A percentile compares a stretch with the other conserved stretches of the same genome.
These are phyloP conservation scores for Caenorhabditis sp. DNA, from an alignment of 2,888 invertebrate genomes.

Conservation along the genomic window DNA sequence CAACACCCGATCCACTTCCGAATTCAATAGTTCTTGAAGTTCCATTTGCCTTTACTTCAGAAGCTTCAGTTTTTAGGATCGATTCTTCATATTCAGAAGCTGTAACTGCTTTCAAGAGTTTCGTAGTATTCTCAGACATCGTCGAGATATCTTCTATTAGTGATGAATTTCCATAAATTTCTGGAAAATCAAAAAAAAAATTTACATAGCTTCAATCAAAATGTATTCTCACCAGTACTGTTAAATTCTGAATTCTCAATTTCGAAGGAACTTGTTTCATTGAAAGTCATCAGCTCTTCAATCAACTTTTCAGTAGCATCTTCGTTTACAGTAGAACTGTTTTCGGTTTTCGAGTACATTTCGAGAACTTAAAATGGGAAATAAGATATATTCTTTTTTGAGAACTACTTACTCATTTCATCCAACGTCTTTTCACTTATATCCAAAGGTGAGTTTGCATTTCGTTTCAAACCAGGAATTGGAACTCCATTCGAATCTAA, in stretches of 20 bases:
- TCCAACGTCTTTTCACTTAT: conserved; percentile 32
- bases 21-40: neutral
- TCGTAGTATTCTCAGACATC: neutral
- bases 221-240: neutral
- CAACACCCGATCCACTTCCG: neutral
- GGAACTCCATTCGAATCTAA: conserved; percentile 40
- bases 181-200: too few relatives aligned
- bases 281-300: neutral
- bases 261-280: neutral
- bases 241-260: neutral
- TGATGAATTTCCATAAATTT: neutral
- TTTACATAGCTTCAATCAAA: too few relatives aligned
- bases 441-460: conserved; percentile 22
- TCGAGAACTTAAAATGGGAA: conserved; percentile 32
- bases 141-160: neutral
- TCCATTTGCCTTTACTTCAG: neutral
- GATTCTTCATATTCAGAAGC: neutral
- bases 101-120: neutral
- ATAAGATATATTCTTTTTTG: neutral
- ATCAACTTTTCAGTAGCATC: neutral
- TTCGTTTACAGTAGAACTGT: neutral
- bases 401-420: conserved; percentile 22
- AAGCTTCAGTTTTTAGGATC: conserved; percentile 5
- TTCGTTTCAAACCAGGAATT: conserved; percentile 15
- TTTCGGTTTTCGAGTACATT: conserved; percentile 27